A percentile compares a stretch with the other conserved stretches of the same genome.
Evolutionary conservation across 2,113 vertebrate species (phyloP).

Genomic region (Eurystomus gularis): DNA sequence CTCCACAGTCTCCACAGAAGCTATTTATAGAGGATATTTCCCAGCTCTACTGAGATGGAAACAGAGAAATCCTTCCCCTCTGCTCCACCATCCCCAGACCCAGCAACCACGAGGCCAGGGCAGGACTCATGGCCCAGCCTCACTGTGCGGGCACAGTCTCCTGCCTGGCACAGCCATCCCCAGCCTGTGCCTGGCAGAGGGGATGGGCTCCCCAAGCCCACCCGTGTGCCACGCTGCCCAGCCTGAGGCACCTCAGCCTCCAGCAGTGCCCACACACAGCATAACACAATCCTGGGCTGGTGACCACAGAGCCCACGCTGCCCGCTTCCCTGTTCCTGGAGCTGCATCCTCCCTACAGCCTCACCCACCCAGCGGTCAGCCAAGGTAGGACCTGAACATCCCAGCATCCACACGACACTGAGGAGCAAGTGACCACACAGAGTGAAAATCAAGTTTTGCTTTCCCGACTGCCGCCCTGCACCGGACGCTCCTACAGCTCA

Average conservation of each 20-base stretch:
- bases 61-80: conserved; percentile 2
- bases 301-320: accelerated
- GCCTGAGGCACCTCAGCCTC: not conserved
- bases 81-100: not conserved
- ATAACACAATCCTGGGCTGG: accelerated
- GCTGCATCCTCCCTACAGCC: not conserved
- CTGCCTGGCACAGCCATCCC: not conserved
- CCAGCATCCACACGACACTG: not conserved
- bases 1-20: conserved; percentile 29
- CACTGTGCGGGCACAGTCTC: not conserved
- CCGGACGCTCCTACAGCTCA: not conserved
- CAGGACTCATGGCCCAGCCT: not conserved
- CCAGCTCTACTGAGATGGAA: conserved; percentile 37
- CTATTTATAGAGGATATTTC: conserved; percentile 65
- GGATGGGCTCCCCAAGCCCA: not conserved
- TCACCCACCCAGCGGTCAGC: not conserved
- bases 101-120: not conserved
- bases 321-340: not conserved
- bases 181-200: not conserved
- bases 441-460: not conserved
- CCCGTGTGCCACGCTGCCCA: accelerated
- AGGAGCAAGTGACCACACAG: not conserved
- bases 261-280: not conserved
- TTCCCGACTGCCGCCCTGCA: not conserved
- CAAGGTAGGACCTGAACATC: accelerated